phyloP scores from a whole-genome alignment of 2,888 invertebrate genomes.

The Drosophila austrosaltans region DNA sequence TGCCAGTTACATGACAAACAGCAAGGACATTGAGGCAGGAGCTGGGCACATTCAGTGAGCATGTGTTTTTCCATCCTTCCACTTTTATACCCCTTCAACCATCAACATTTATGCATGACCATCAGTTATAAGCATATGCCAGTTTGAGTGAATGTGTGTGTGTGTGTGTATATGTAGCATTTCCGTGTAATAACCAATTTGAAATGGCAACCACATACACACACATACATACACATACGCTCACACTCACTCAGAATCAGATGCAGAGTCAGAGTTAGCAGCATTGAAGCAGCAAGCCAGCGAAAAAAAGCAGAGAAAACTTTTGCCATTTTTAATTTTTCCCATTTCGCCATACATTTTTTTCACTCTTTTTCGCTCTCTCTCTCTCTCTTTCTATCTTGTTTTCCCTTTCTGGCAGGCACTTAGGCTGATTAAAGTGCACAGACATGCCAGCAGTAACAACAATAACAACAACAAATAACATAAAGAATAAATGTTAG shows the following conservation, averaged over 20 bases:
- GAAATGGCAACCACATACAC: slow-evolving; percentile 57
- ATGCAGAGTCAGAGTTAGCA: slow-evolving; percentile 38
- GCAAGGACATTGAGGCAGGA: slow-evolving; percentile 6
- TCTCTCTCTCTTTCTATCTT: slow-evolving; percentile 5
- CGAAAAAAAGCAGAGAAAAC: slow-evolving; percentile 39
- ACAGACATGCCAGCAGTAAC: slow-evolving; percentile 37
- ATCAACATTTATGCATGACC: slow-evolving; percentile 45
- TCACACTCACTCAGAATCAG: slow-evolving; percentile 16
- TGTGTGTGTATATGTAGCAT: slow-evolving; percentile 30
- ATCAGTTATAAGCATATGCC: slow-evolving; percentile 16
- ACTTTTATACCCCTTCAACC: background rate
- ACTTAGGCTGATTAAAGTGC: slow-evolving; percentile 77
- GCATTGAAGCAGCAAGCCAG: slow-evolving; percentile 37
- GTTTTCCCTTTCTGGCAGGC: slow-evolving; percentile 41
- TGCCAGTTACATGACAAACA: slow-evolving; percentile 37
- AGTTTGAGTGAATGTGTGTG: slow-evolving; percentile 20
- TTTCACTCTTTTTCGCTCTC: slow-evolving; percentile 18
- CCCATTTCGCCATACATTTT: slow-evolving; percentile 26
- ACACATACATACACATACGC: slow-evolving; percentile 29
- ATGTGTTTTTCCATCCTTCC: slow-evolving; percentile 1
- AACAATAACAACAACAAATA: slow-evolving; percentile 31
- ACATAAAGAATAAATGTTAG: slow-evolving; percentile 13
- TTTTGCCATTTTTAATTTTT: slow-evolving; percentile 69
- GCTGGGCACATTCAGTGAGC: background rate
- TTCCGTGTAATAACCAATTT: slow-evolving; percentile 70